A percentile compares a stretch with the other conserved stretches of the same genome.
Conservation (phyloP, 2,797 vertebrate species). For the Hyperoplus lanceolatus region DNA sequence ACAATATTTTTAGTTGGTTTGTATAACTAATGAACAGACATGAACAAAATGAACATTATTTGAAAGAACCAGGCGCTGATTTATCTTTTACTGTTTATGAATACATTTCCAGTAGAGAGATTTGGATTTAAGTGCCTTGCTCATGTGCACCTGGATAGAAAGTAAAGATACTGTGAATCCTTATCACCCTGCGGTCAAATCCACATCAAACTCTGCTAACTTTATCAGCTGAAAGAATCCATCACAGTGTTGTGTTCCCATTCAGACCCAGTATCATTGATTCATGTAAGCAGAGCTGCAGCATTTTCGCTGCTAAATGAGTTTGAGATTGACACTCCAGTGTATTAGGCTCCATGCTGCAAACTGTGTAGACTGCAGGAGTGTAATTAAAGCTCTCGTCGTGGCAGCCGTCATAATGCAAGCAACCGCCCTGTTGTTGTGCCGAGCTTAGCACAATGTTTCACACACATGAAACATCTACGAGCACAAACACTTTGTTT, state of each 20-base stretch:
- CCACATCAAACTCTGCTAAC: slow-evolving; percentile 58
- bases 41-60: neutral
- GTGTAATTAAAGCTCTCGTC: slow-evolving; percentile 75
- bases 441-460: slow-evolving; percentile 39
- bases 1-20: neutral
- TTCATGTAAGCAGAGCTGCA: slow-evolving; percentile 75
- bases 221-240: slow-evolving; percentile 56
- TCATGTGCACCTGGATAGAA: slow-evolving; percentile 26
- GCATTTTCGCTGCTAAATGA: slow-evolving; percentile 68
- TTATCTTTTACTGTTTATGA: neutral
- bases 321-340: slow-evolving; percentile 77
- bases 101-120: neutral
- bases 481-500: slow-evolving; percentile 8
- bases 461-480: slow-evolving; percentile 7
- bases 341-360: slow-evolving; percentile 74
- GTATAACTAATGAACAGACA: neutral
- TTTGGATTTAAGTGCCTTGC: slow-evolving; percentile 39
- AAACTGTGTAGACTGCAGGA: slow-evolving; percentile 60
- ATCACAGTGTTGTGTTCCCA: slow-evolving; percentile 62
- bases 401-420: slow-evolving; percentile 49
- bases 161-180: slow-evolving; percentile 33
- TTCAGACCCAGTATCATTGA: slow-evolving; percentile 66
- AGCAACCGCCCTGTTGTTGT: slow-evolving; percentile 38
- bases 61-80: neutral
- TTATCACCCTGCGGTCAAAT: slow-evolving; percentile 42